Conservation (phyloP, 2,797 vertebrate genomes). For the Linurgus olivaceus region DNA sequence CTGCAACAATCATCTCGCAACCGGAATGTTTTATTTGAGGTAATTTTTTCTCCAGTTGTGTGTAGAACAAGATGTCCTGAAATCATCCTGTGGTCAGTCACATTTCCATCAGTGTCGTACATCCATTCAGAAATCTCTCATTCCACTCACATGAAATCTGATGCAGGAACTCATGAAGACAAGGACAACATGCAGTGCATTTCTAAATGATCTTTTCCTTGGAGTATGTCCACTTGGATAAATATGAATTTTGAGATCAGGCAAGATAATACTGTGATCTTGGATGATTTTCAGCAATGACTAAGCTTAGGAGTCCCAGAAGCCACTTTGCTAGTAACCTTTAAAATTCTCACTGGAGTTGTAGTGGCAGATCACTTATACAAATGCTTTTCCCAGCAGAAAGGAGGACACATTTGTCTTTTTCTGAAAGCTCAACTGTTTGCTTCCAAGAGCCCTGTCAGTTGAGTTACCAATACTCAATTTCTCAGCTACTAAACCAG, state of each 20-base stretch:
- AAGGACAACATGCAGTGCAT: background rate
- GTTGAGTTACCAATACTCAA: background rate
- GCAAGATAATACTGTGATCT: background rate
- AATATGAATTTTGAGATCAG: background rate
- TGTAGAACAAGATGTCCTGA: background rate
- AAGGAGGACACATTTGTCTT: background rate
- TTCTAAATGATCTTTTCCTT: background rate
- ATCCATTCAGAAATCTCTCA: background rate
- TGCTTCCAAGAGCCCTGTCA: background rate
- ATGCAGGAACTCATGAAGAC: background rate
- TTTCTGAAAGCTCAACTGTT: background rate
- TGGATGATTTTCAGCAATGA: conserved; percentile 1
- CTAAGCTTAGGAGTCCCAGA: conserved; percentile 18
- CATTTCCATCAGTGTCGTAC: background rate
- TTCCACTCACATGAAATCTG: background rate
- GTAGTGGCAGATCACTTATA: background rate
- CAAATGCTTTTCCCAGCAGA: conserved; percentile 6
- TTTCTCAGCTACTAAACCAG: background rate
- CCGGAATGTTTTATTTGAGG: background rate
- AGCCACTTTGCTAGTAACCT: conserved; percentile 1
- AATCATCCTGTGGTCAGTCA: background rate
- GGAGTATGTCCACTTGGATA: background rate
- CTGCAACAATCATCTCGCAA: background rate
- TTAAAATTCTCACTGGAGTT: background rate
- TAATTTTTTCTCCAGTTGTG: background rate